Evolutionary conservation across 2,888 invertebrate genomes (phyloP).

Genomic region (Asteroscopus sphinx): DNA sequence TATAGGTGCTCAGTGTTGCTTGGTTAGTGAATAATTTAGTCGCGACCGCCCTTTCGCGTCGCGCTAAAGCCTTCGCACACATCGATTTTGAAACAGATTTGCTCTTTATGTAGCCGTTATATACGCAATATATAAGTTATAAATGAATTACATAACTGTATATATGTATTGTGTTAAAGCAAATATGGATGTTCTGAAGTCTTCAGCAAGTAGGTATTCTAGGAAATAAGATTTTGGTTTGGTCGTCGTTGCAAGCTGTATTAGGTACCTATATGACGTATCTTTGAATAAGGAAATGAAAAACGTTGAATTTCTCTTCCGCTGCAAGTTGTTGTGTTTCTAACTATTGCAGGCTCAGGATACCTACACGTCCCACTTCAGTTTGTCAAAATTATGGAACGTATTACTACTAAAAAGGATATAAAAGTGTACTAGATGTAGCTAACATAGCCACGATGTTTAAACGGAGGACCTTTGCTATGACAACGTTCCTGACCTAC

Average conservation of each 20-base stretch:
- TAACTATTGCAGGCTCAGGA: no score
- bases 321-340: no score
- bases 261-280: no score
- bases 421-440: no score
- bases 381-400: no score
- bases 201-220: slow-evolving; percentile 6
- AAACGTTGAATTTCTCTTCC: no score
- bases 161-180: not conserved
- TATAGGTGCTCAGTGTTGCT: slow-evolving; percentile 81
- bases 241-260: not conserved
- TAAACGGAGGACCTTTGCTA: no score
- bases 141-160: slow-evolving; percentile 1
- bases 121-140: slow-evolving; percentile 21
- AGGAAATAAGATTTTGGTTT: slow-evolving; percentile 26
- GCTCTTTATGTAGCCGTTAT: slow-evolving; percentile 54
- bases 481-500: no score
- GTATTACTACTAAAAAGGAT: no score
- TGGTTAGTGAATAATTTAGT: slow-evolving; percentile 84
- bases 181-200: slow-evolving; percentile 7
- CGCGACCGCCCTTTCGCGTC: slow-evolving; percentile 83
- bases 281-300: no score
- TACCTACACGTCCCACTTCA: no score
- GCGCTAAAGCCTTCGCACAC: slow-evolving; percentile 56
- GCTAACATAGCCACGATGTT: no score
- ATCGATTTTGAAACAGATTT: slow-evolving; percentile 66